These are phyloP conservation scores for Hoplias malabaricus DNA, from an alignment of 2,113 vertebrate species.

Conservation along the genomic window DNA sequence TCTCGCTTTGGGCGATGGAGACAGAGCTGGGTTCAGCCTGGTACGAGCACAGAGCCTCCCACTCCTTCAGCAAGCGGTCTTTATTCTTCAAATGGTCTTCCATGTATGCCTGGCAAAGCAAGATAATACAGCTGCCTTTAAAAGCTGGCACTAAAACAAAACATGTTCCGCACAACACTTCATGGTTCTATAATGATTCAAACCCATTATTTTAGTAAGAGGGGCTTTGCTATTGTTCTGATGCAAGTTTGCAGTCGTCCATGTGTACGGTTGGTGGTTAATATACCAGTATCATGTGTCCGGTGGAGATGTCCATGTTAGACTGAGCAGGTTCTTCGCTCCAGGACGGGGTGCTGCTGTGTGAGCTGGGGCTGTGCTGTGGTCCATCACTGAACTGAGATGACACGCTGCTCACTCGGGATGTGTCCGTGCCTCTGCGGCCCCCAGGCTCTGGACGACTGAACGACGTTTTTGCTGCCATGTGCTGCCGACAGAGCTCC, in stretches of 20 bases:
- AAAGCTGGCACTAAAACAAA: not conserved
- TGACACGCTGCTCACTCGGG: conserved; percentile 93
- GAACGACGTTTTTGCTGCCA: conserved; percentile 91
- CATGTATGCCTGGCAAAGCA: conserved; percentile 86
- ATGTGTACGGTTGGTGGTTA: not conserved
- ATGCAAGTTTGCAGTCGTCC: no score
- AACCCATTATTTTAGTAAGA: no score
- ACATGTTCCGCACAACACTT: no score
- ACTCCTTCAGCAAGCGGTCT: conserved; percentile 93
- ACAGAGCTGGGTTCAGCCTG: conserved; percentile 90
- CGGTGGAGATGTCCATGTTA: conserved; percentile 98
- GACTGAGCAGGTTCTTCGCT: conserved; percentile 97
- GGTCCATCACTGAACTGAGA: conserved; percentile 95
- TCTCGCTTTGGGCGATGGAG: conserved; percentile 73
- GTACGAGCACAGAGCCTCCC: conserved; percentile 93
- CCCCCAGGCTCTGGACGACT: conserved; percentile 73
- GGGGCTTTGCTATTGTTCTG: no score
- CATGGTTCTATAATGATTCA: no score
- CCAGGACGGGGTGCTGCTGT: conserved; percentile 97
- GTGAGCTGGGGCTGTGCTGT: conserved; percentile 94
- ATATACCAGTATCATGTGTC: conserved; percentile 97
- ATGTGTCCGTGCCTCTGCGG: conserved; percentile 82
- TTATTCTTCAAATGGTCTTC: conserved; percentile 95
- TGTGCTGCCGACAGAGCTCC: conserved; percentile 97
- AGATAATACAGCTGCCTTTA: not conserved